Percentiles rank a stretch among this genome's conserved stretches.
Conservation (phyloP, 2,113 vertebrate genomes). For the Strix uralensis region DNA sequence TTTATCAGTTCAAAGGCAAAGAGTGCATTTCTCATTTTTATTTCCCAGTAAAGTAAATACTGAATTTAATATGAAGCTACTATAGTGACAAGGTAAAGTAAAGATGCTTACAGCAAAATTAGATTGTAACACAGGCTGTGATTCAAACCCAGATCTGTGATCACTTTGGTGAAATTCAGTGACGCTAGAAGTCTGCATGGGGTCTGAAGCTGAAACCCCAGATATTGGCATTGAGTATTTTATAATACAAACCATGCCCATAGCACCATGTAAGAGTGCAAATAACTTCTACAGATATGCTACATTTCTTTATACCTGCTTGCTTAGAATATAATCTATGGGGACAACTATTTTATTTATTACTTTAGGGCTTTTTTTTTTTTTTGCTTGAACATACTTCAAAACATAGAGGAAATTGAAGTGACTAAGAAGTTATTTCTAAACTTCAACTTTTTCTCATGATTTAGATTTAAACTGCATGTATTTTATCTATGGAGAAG, state of each 20-base stretch:
- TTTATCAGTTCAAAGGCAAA: not conserved
- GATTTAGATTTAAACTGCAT: not conserved
- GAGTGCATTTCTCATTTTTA: not conserved
- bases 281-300: not conserved
- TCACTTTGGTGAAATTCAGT: not conserved
- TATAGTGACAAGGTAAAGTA: not conserved
- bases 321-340: not conserved
- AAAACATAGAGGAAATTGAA: not conserved
- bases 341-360: not conserved
- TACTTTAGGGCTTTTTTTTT: not conserved
- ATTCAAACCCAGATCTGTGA: not conserved
- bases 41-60: not conserved
- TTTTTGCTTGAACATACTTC: not conserved
- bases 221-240: not conserved
- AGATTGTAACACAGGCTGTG: not conserved
- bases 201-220: not conserved
- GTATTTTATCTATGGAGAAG: not conserved
- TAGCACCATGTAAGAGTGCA: not conserved
- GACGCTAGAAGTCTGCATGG: not conserved
- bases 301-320: not conserved
- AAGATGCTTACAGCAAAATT: slow-evolving; percentile 12
- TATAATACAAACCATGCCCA: not conserved
- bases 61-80: slow-evolving; percentile 14
- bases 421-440: not conserved
- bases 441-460: not conserved